Evolutionary conservation across 2,888 invertebrate species (phyloP).

Genomic region (Ashinkailepas kermadecensis): DNA sequence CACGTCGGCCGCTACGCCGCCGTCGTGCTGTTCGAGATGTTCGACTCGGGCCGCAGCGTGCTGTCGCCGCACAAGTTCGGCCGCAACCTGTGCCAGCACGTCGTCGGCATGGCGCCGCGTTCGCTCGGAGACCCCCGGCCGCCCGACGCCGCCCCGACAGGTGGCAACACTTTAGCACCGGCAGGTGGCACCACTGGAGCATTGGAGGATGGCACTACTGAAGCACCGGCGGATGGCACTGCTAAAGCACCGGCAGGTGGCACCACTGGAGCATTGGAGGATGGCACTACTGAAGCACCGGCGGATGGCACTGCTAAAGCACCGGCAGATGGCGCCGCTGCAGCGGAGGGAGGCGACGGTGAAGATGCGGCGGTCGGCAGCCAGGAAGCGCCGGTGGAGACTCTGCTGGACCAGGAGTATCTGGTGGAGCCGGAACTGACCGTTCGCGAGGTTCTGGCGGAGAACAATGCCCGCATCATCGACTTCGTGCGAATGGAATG

Average conservation of each 20-base stretch:
- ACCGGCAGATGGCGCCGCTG: conserved; percentile 26
- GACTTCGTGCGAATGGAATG: conserved; percentile 83
- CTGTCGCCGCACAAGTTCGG: conserved; percentile 48
- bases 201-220: conserved; percentile 27
- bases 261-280: neutral
- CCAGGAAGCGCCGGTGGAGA: conserved; percentile 49
- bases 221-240: no score
- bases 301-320: no score
- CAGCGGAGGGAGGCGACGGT: conserved; percentile 42
- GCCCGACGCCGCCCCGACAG: neutral
- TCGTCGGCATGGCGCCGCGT: conserved; percentile 56
- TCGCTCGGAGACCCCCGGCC: conserved; percentile 48
- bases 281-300: conserved; percentile 32
- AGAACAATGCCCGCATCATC: conserved; percentile 51
- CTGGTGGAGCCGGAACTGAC: conserved; percentile 65
- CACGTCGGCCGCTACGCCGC: conserved; percentile 72
- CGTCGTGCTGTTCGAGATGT: conserved; percentile 52
- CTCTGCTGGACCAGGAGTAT: conserved; percentile 75
- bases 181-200: conserved; percentile 1
- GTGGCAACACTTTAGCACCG: conserved; percentile 6
- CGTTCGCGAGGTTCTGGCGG: conserved; percentile 62
- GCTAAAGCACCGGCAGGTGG: conserved; percentile 28
- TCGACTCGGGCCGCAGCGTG: conserved; percentile 35
- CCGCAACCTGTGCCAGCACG: conserved; percentile 79
- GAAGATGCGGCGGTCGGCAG: conserved; percentile 47